A percentile compares a stretch with the other conserved stretches of the same genome.
These are phyloP conservation scores for Pantala flavescens DNA, from an alignment of 1,140 invertebrate species.

Conservation along the genomic window DNA sequence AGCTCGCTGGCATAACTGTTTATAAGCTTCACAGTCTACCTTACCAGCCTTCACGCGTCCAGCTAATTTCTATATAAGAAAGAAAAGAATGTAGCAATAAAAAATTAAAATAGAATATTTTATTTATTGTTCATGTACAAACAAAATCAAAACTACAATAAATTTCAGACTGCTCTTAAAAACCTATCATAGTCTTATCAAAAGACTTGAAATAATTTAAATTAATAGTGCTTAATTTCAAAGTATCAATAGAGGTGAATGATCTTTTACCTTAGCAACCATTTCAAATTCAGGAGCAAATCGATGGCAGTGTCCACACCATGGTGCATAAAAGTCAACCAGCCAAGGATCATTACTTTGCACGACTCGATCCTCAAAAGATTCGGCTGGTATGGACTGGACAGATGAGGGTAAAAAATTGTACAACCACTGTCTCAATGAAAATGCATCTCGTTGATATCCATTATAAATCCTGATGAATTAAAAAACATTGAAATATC, in stretches of 20 bases:
- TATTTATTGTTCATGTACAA: background rate
- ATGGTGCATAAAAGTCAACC: constrained; percentile 64
- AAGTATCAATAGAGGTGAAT: too few relatives aligned
- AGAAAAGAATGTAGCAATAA: constrained; percentile 15
- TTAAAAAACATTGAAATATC: constrained; percentile 17
- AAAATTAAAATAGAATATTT: background rate
- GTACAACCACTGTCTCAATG: constrained; percentile 48
- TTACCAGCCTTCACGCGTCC: constrained; percentile 41
- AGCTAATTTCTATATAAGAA: constrained; percentile 35
- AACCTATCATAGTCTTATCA: too few relatives aligned
- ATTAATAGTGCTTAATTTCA: too few relatives aligned
- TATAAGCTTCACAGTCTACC: constrained; percentile 44
- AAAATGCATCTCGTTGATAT: constrained; percentile 44
- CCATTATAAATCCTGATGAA: constrained; percentile 47
- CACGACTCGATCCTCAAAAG: constrained; percentile 36
- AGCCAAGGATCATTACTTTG: constrained; percentile 43
- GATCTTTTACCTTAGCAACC: constrained; percentile 49
- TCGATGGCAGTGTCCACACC: constrained; percentile 60
- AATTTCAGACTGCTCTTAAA: too few relatives aligned
- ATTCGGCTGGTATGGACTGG: constrained; percentile 30
- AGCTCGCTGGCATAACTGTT: constrained; percentile 36
- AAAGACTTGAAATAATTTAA: too few relatives aligned
- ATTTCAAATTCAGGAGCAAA: constrained; percentile 59
- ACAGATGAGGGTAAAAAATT: constrained; percentile 46
- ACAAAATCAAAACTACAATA: too few relatives aligned